Evolutionary conservation across 2,797 vertebrate genomes (phyloP), one percentile per base, ranked within the genome.

Genomic region (Scyliorhinus canicula): DNA sequence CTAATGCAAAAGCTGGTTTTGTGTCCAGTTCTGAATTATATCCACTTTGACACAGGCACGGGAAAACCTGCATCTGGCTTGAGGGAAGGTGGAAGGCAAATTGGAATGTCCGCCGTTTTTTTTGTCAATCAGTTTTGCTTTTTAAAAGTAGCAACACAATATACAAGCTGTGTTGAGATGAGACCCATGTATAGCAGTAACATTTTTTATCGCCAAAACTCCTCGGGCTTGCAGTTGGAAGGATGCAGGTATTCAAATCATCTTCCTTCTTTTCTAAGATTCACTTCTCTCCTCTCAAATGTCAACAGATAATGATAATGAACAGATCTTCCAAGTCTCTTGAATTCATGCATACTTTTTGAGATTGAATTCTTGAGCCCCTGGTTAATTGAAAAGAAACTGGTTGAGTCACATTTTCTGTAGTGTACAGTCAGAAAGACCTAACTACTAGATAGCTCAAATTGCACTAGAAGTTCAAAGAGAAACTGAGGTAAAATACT

Each of bases 11-110:
- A 52, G 6, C 26, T 44, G 28, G 65, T 60, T 71, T 35, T 94
- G 67, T 94, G 21, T 7, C 93, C 93, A 74, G 47, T 71, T 74
- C 65, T 74, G 47, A 71, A 94, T 52, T 94, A 74, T 71, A 71
- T 71, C 28, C 31, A n/a, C 85, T 35, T 24, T 57, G 24, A 52
- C 44, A 14, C 65, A 31, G 65, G 65, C 67, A 71, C 67, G 31
- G 35, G 65, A 74, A 93, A 74, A 35, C 67, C 93, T 94, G 67
- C 67, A 71, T 47, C 7, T 52, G 35, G 26, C 93, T 93, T 74
- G 55, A 71, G 67, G 50, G 67, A 47, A 94, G 44, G 47, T 94
- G 93, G 47, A 93, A 71, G 47, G 28, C 28, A 88, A n/a, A 12
- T 47, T 47, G n/a, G 57, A 91, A 65, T 47, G 40, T 40, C 21